phyloP scores from a whole-genome alignment of 2,797 vertebrate species.

The Streptopelia turtur region DNA sequence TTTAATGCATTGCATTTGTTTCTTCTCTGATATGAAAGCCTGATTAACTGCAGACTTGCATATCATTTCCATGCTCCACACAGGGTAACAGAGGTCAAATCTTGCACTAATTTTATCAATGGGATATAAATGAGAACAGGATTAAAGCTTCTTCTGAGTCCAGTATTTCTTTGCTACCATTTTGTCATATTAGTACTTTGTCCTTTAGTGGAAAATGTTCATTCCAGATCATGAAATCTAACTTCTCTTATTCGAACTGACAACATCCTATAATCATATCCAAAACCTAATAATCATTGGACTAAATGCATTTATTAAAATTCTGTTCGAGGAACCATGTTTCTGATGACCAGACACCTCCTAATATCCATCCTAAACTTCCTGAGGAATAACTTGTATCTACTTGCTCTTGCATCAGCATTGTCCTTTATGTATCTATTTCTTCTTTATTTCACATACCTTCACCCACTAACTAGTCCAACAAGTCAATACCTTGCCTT shows the following conservation, averaged over 20 bases:
- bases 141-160: background rate
- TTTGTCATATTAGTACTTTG: background rate
- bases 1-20: background rate
- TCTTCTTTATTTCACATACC: background rate
- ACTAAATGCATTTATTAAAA: background rate
- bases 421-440: background rate
- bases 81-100: background rate
- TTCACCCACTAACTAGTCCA: background rate
- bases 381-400: rapidly evolving
- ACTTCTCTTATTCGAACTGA: background rate
- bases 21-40: background rate
- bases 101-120: background rate
- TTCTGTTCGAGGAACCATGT: background rate
- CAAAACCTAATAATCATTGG: background rate
- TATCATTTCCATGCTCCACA: background rate
- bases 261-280: background rate
- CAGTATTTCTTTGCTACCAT: background rate
- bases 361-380: rapidly evolving
- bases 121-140: background rate
- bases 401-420: background rate
- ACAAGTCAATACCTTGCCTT: background rate
- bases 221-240: background rate
- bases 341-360: background rate
- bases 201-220: background rate
- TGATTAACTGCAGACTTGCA: background rate